Evolutionary conservation across 2,888 invertebrate genomes (phyloP), one percentile per base, ranked within the genome.

Genomic region (Ochropacha duplaris): DNA sequence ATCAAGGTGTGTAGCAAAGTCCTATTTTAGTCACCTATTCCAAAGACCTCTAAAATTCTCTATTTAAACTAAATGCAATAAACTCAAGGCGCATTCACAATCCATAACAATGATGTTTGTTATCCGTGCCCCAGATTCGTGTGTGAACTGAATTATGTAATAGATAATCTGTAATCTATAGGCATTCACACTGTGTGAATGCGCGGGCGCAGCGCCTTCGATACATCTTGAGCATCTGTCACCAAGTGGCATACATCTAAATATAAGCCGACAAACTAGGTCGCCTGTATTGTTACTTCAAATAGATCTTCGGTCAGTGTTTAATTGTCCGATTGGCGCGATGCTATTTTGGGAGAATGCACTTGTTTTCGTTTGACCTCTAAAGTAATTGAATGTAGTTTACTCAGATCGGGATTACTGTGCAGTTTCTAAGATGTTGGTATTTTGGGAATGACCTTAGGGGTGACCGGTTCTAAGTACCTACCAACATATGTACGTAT

Each of bases 211-310:
- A 44, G 4, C 44, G 44, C 44, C 16, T 44, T 16, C 39, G 16
- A 39, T 44, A 44, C 44, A 44, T 44, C 44, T 44, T 36, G n/a
- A 19, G 52, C 52, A 14, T 34, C 31, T 52, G 52, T 52, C 31
- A 52, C 52, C 19, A 22, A 34, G 31, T 26, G 31, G 22, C 22
- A 31, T 44, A 19, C 8, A 19, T 44, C 52, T 52, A 52, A 22
- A 52, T 34, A 52, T 52, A 9, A 14, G 14, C 39, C n/a, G 36
- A 44, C 19, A 9, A 44, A 44, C 19, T 44, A 19, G 44, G 44
- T 44, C 44, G 44, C 1, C 4, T 4, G 16, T 44, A 44, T 44
- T 44, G 19, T 44, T 19, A 2, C 44, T 44, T 44, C 44, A 19
- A 44, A 44, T 44, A 44, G 44, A 44, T 44, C 44, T 44, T 44